phyloP scores from a whole-genome alignment of 2,888 invertebrate species.

The Lysandra coridon region DNA sequence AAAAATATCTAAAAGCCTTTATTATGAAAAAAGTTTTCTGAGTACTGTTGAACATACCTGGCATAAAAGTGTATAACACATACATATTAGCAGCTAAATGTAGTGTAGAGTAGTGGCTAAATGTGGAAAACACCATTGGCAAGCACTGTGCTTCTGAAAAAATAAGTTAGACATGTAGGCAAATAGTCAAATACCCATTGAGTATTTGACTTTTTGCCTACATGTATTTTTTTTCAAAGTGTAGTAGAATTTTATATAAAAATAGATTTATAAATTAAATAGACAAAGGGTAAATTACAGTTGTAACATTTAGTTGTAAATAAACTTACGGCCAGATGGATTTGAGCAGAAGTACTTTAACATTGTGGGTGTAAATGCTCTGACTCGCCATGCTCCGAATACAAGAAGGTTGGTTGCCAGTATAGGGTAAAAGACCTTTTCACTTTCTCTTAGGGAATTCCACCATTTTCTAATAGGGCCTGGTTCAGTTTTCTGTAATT shows the following conservation, averaged over 20 bases:
- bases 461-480: constrained; percentile 83
- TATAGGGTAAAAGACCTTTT: constrained; percentile 90
- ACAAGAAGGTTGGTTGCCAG: constrained; percentile 88
- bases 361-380: constrained; percentile 86
- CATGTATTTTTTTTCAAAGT: too few relatives aligned
- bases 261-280: too few relatives aligned
- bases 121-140: constrained; percentile 96
- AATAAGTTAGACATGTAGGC: neutral
- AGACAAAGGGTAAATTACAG: too few relatives aligned
- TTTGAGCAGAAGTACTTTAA: constrained; percentile 91
- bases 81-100: constrained; percentile 98
- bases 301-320: neutral
- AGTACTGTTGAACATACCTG: constrained; percentile 53
- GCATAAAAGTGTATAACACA: constrained; percentile 92
- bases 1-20: too few relatives aligned
- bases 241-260: too few relatives aligned
- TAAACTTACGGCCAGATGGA: constrained; percentile 86
- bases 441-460: constrained; percentile 85
- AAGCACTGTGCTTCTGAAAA: constrained; percentile 85
- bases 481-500: constrained; percentile 61
- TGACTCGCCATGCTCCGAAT: constrained; percentile 91
- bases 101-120: constrained; percentile 93
- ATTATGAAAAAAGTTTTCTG: too few relatives aligned
- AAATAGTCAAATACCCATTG: too few relatives aligned
- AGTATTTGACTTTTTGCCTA: too few relatives aligned